Conservation (phyloP, 2,113 vertebrate genomes). For the Toxotes jaculatrix region DNA sequence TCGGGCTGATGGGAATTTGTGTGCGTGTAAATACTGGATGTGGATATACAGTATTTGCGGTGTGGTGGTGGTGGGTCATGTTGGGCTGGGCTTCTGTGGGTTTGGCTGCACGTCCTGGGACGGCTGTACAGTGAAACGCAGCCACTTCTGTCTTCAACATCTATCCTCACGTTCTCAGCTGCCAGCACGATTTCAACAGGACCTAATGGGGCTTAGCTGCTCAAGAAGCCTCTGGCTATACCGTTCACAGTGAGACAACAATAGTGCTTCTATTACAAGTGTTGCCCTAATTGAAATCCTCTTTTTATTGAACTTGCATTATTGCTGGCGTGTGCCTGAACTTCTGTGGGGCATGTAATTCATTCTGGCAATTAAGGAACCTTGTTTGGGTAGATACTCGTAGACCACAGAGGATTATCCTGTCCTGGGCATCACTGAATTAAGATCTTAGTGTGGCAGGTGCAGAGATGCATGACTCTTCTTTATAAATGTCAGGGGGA, state of each 20-base stretch:
- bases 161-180: conserved; percentile 40
- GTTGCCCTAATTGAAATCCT: conserved; percentile 68
- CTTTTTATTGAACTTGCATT: conserved; percentile 68
- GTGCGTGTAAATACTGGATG: conserved; percentile 6
- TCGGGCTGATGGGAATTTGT: conserved; percentile 36
- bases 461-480: conserved; percentile 33
- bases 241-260: conserved; percentile 55
- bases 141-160: conserved; percentile 36
- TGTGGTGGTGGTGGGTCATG: conserved; percentile 37
- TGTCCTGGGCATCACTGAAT: conserved; percentile 31
- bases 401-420: conserved; percentile 49
- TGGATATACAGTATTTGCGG: conserved; percentile 41
- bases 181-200: conserved; percentile 44
- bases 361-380: conserved; percentile 54
- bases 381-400: conserved; percentile 35
- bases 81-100: conserved; percentile 34
- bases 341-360: conserved; percentile 55
- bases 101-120: conserved; percentile 50
- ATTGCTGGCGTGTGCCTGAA: conserved; percentile 48
- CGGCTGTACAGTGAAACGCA: conserved; percentile 17
- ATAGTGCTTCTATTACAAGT: conserved; percentile 53
- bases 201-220: conserved; percentile 62
- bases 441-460: conserved; percentile 33
- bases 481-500: conserved; percentile 51
- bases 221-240: conserved; percentile 29